Base-by-base conservation (phyloP, 2,888 invertebrate species). In the Papilio gigon region DNA sequence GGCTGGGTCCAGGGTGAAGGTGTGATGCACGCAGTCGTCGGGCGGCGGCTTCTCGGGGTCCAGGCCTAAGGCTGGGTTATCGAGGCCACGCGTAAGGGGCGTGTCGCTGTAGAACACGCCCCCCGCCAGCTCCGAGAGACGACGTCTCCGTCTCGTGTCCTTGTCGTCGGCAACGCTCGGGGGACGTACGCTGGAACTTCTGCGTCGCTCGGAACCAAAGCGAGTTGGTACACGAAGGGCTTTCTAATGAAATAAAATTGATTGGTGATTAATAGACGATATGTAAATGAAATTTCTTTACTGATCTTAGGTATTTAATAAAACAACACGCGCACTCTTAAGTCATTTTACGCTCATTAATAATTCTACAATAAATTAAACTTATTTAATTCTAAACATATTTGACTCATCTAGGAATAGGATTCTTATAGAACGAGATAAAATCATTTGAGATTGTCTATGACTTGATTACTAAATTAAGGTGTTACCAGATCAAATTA, bases 21-120 rank as follows among this genome's bases (percentile, higher is more conserved):
- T 84, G 6, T 81, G 78, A 35, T 78, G 77, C 59, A 76, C 76
- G 71, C 73, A 74, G 27, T 88, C 86, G 42, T 82, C 82, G 1
- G 81, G 80, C 1, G 81, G 82, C 0, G 84, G 82, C 73, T 89
- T 90, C 73, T 91, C 90, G 0, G 84, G 72, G 70, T 90, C 90
- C 22, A 87, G 79, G 3, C 86, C 84, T 2, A 90, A 80, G 0
- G 86, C 90, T n/a, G 84, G 85, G 79, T 92, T 92, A 76, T 90
- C 90, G 42, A 74, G 77, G 4, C 89, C 88, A 42, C 79, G 78
- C 4, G 84, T 76, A 68, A 86, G 82, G 1, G 82, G 77, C 6
- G 79, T 76, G 72, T 90, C 90, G 78, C 90, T 90, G 83, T 92
- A 92, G 83, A 92, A 92, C 44, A 91, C 88, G 6, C 92, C 92